Evolutionary conservation across 2,888 invertebrate species (phyloP).

Genomic region (Tubulanus polymorphus): DNA sequence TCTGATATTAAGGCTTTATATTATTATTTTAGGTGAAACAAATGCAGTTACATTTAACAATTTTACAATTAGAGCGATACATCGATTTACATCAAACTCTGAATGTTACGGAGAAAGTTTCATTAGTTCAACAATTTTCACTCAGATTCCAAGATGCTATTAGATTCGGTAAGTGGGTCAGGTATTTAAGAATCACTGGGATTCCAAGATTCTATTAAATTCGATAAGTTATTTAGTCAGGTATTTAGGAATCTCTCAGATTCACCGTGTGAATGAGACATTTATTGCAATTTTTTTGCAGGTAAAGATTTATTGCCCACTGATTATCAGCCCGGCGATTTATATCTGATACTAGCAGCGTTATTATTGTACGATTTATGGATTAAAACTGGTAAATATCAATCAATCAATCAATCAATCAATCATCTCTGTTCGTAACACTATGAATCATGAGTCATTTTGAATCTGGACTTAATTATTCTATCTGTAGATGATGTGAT

Average conservation of each 20-base stretch:
- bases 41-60: conserved; percentile 78
- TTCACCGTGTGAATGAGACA: too few relatives aligned
- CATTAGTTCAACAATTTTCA: conserved; percentile 63
- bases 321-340: conserved; percentile 62
- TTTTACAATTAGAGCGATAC: conserved; percentile 70
- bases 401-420: too few relatives aligned
- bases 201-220: too few relatives aligned
- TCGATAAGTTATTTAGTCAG: too few relatives aligned
- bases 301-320: conserved; percentile 47
- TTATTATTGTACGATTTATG: conserved; percentile 64
- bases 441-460: too few relatives aligned
- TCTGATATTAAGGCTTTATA: conserved; percentile 2
- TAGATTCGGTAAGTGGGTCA: conserved; percentile 40
- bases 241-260: too few relatives aligned
- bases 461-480: too few relatives aligned
- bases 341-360: conserved; percentile 74
- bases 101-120: conserved; percentile 55
- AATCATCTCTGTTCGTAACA: too few relatives aligned
- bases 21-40: conserved; percentile 57
- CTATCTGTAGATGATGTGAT: conserved; percentile 37
- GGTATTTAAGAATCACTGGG: too few relatives aligned
- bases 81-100: conserved; percentile 66
- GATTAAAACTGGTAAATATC: conserved; percentile 54
- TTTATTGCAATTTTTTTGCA: conserved; percentile 15
- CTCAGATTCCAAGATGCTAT: conserved; percentile 65